phyloP scores from a whole-genome alignment of 2,113 vertebrate genomes.

The Odocoileus hemionus region DNA sequence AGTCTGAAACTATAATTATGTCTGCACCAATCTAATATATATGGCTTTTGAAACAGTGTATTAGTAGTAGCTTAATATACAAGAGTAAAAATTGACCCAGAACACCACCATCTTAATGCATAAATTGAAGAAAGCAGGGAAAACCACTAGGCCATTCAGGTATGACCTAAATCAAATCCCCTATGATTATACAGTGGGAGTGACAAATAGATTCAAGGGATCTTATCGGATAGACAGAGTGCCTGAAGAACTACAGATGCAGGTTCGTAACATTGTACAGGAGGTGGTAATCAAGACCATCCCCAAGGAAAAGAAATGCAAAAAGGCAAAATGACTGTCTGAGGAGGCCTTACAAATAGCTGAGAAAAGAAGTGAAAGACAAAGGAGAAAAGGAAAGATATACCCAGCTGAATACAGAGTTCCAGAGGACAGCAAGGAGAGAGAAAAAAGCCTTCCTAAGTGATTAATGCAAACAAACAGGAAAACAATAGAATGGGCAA shows the following conservation, averaged over 20 bases:
- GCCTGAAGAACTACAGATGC: background rate
- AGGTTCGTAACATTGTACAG: background rate
- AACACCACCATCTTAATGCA: background rate
- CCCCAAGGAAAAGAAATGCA: background rate
- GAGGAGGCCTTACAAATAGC: background rate
- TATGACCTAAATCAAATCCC: background rate
- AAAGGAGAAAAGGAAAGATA: background rate
- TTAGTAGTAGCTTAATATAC: background rate
- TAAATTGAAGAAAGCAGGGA: background rate
- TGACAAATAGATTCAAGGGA: background rate
- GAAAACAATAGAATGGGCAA: background rate
- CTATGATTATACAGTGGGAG: background rate
- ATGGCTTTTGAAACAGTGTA: background rate
- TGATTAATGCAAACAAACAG: background rate
- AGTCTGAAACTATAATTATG: background rate
- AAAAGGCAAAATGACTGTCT: background rate
- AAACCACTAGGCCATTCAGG: background rate
- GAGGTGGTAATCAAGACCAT: background rate
- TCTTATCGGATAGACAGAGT: background rate
- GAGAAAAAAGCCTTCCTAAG: background rate
- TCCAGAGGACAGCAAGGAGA: background rate
- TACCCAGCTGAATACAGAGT: background rate
- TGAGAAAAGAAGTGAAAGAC: background rate
- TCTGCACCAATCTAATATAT: background rate
- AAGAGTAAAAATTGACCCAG: background rate